Percentiles rank a stretch among this genome's conserved stretches.
These are phyloP conservation scores for Brachionus manjavacas DNA, from an alignment of 1,140 invertebrate genomes.

Conservation along the genomic window DNA sequence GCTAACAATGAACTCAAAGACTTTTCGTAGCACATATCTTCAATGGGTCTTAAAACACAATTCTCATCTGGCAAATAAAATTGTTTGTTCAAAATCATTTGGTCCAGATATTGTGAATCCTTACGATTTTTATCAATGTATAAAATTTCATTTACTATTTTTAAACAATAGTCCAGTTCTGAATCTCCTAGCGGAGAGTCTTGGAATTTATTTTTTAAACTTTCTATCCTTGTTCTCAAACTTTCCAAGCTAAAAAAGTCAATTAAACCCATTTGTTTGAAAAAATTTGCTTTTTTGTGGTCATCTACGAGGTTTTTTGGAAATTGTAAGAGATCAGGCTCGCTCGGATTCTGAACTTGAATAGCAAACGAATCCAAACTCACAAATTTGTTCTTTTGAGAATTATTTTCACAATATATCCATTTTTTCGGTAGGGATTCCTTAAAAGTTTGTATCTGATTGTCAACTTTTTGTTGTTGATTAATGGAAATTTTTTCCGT, in stretches of 20 bases:
- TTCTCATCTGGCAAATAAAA: conserved; percentile 31
- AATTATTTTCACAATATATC: not conserved
- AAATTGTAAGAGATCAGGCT: not conserved
- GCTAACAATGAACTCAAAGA: not conserved
- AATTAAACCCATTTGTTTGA: not conserved
- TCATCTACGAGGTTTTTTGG: not conserved
- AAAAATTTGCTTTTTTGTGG: not conserved
- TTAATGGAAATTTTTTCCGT: not conserved
- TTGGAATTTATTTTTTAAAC: not conserved
- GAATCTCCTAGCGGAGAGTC: not conserved
- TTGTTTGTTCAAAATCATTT: not conserved
- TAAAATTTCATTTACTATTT: conserved; percentile 12
- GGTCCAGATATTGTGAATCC: not conserved
- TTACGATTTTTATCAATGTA: not conserved
- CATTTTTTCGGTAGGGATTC: not conserved
- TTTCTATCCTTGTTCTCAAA: not conserved
- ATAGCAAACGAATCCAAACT: not conserved
- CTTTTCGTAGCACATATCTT: not conserved
- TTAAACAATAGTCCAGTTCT: not conserved
- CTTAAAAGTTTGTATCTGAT: not conserved
- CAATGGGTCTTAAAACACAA: not conserved
- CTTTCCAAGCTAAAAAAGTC: not conserved
- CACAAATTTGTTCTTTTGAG: not conserved
- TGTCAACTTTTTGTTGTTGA: no score
- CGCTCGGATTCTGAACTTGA: not conserved